phyloP scores from a whole-genome alignment of 1,140 invertebrate genomes.

The Drosophila insularis region DNA sequence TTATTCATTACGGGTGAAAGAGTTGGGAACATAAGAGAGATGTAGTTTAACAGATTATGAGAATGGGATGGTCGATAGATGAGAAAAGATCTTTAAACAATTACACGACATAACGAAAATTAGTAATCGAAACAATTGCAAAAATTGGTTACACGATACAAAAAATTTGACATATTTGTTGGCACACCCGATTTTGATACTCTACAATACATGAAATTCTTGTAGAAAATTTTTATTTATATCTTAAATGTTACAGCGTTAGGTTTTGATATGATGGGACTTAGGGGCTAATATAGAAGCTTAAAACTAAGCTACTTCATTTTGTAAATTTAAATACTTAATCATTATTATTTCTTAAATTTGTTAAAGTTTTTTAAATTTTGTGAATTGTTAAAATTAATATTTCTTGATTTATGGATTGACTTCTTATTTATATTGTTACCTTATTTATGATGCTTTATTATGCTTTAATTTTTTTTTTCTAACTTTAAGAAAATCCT shows the following conservation, averaged over 20 bases:
- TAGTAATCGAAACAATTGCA: constrained; percentile 6
- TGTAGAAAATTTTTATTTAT: background rate
- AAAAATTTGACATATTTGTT: constrained; percentile 77
- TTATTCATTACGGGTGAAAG: constrained; percentile 26
- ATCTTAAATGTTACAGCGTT: constrained; percentile 26
- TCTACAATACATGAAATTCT: constrained; percentile 35
- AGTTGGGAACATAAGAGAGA: constrained; percentile 14
- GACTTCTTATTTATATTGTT: too few relatives aligned
- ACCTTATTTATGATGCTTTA: too few relatives aligned
- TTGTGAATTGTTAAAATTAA: too few relatives aligned
- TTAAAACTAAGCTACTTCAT: constrained; percentile 21
- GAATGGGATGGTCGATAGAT: background rate
- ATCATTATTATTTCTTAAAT: too few relatives aligned
- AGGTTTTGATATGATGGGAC: background rate
- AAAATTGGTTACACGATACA: constrained; percentile 38
- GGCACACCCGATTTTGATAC: constrained; percentile 78
- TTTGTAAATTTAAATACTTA: background rate
- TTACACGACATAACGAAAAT: constrained; percentile 18
- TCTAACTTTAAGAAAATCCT: too few relatives aligned
- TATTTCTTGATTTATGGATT: too few relatives aligned
- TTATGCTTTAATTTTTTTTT: too few relatives aligned
- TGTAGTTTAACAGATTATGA: background rate
- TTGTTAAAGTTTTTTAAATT: too few relatives aligned
- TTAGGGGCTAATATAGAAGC: constrained; percentile 5
- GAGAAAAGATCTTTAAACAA: too few relatives aligned